These are phyloP conservation scores for Clusia tigrina DNA, from an alignment of 2,888 invertebrate genomes.

Conservation along the genomic window DNA sequence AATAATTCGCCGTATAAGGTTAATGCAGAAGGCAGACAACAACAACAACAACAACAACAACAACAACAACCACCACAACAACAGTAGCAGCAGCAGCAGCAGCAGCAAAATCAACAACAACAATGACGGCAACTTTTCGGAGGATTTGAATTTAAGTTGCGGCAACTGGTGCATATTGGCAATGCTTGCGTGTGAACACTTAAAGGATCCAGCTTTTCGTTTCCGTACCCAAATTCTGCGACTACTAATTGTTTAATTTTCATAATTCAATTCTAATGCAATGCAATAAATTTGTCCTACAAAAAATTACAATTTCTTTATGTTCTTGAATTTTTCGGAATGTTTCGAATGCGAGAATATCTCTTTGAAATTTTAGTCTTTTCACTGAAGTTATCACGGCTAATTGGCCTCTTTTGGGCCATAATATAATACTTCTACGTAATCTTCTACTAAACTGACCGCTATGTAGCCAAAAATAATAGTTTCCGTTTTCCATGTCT, in stretches of 20 bases:
- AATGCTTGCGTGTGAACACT: background rate
- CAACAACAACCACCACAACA: background rate
- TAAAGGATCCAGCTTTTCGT: background rate
- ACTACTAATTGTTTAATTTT: slow-evolving; percentile 6
- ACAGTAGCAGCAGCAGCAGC: background rate
- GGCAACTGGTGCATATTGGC: slow-evolving; percentile 5
- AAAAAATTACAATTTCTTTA: too few relatives aligned
- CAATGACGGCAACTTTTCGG: background rate
- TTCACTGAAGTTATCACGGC: too few relatives aligned
- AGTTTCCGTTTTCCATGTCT: too few relatives aligned
- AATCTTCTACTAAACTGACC: too few relatives aligned
- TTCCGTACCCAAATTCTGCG: background rate
- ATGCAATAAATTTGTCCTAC: too few relatives aligned
- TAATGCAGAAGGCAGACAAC: slow-evolving; percentile 29
- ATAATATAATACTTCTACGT: too few relatives aligned
- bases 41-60: slow-evolving; percentile 16
- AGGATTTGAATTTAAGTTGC: slow-evolving; percentile 5
- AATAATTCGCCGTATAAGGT: slow-evolving; percentile 46
- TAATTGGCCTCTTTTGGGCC: too few relatives aligned
- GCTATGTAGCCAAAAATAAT: too few relatives aligned
- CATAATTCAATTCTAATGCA: too few relatives aligned
- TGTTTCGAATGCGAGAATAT: too few relatives aligned
- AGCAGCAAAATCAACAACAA: slow-evolving; percentile 5
- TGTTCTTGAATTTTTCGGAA: too few relatives aligned
- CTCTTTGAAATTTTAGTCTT: too few relatives aligned